Evolutionary conservation across 2,888 invertebrate genomes (phyloP).

Genomic region (Sinelater perroti): DNA sequence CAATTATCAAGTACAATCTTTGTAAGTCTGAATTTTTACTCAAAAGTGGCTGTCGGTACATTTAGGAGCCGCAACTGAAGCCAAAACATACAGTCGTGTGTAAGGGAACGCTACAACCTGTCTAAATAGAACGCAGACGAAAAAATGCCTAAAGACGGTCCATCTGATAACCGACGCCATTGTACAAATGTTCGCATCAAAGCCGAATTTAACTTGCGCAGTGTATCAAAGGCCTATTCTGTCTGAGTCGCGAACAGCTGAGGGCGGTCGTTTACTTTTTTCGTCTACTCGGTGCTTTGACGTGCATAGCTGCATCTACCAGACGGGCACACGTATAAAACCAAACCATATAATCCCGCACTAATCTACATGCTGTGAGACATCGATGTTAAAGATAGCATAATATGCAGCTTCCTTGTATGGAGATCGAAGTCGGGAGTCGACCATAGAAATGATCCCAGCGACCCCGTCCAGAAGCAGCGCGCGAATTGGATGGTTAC

Average conservation of each 20-base stretch:
- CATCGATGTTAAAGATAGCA: constrained; percentile 35
- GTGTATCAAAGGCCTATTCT: constrained; percentile 24
- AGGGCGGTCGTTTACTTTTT: constrained; percentile 35
- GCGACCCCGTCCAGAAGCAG: not conserved
- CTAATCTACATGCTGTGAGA: constrained; percentile 35
- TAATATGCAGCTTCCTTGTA: constrained; percentile 35
- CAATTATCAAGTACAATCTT: no score
- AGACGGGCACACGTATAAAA: constrained; percentile 27
- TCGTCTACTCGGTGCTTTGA: constrained; percentile 34
- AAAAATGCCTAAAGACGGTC: no score
- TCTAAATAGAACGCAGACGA: no score
- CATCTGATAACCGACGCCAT: constrained; percentile 16
- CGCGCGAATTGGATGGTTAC: constrained; percentile 17
- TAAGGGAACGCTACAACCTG: no score
- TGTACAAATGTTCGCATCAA: constrained; percentile 33
- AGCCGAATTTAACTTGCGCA: constrained; percentile 28
- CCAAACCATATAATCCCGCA: constrained; percentile 29
- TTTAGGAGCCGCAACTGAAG: no score
- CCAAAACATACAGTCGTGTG: no score
- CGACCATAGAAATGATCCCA: constrained; percentile 19
- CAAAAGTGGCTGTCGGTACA: no score
- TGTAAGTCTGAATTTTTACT: no score
- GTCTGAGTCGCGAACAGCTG: constrained; percentile 35
- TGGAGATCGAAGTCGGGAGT: constrained; percentile 34
- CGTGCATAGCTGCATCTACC: constrained; percentile 30